Conservation (phyloP, 2,113 vertebrate species). For the Mohoua ochrocephala region DNA sequence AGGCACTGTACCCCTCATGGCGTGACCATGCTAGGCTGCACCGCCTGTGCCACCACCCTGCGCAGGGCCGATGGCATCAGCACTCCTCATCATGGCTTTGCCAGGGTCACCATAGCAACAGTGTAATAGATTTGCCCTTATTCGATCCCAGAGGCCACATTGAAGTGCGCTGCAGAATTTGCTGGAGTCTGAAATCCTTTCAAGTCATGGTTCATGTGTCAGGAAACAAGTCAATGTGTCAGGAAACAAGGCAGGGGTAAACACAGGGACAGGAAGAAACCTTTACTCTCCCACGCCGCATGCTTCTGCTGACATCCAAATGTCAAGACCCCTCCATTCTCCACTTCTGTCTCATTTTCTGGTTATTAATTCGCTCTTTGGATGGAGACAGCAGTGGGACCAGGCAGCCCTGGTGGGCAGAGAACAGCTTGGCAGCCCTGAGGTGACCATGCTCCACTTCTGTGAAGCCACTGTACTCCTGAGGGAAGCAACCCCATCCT, state of each 20-base stretch:
- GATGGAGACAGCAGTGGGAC: not conserved
- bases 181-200: conserved; percentile 78
- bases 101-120: conserved; percentile 92
- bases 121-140: conserved; percentile 90
- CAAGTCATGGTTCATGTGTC: conserved; percentile 78
- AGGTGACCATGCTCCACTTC: accelerated
- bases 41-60: accelerated
- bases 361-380: conserved; percentile 65
- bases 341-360: conserved; percentile 77
- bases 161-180: conserved; percentile 76
- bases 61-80: not conserved
- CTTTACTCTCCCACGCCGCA: conserved; percentile 43
- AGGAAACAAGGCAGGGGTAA: conserved; percentile 73
- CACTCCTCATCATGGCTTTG: conserved; percentile 80
- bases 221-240: conserved; percentile 75
- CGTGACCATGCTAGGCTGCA: not conserved
- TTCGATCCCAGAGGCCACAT: conserved; percentile 84
- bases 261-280: conserved; percentile 66
- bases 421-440: not conserved
- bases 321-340: conserved; percentile 73
- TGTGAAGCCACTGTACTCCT: not conserved
- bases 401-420: accelerated
- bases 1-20: not conserved
- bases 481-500: not conserved
- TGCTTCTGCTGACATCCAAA: conserved; percentile 77